phyloP scores from a whole-genome alignment of 2,113 vertebrate species.

The Embiotoca jacksoni region DNA sequence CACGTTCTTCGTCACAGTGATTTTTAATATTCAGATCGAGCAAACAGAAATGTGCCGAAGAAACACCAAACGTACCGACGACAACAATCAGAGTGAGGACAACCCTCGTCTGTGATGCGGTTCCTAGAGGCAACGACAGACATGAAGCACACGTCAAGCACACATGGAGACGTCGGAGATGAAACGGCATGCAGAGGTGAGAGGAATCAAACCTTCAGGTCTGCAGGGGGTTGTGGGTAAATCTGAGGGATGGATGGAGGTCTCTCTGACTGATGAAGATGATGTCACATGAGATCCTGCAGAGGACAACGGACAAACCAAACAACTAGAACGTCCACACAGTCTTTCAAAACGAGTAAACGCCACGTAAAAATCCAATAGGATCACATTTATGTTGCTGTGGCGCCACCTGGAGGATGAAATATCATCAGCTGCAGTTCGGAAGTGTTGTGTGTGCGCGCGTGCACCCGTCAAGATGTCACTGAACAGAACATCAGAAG shows the following conservation, averaged over 20 bases:
- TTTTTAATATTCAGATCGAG: neutral
- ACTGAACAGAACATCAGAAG: too few species aligned
- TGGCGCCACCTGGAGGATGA: conserved; percentile 33
- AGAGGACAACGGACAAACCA: neutral
- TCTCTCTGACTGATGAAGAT: neutral
- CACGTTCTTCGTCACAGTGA: too few species aligned
- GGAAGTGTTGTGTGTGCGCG: neutral
- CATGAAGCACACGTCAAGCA: neutral
- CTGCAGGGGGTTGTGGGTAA: neutral
- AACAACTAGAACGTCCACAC: neutral
- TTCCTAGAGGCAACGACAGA: neutral
- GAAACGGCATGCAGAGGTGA: neutral
- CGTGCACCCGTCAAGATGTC: too few species aligned
- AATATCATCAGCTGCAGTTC: neutral
- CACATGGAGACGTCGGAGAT: neutral
- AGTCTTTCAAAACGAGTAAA: conserved; percentile 7
- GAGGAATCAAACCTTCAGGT: neutral
- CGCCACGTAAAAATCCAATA: too few species aligned
- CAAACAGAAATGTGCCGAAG: neutral
- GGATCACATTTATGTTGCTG: accelerated
- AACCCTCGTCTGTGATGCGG: neutral
- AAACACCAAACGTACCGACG: conserved; percentile 38
- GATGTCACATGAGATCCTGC: conserved; percentile 7
- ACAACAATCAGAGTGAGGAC: neutral
- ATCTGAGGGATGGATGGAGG: neutral